These are phyloP conservation scores for Drosophila baimaii DNA, from an alignment of 1,140 invertebrate species.

Conservation along the genomic window DNA sequence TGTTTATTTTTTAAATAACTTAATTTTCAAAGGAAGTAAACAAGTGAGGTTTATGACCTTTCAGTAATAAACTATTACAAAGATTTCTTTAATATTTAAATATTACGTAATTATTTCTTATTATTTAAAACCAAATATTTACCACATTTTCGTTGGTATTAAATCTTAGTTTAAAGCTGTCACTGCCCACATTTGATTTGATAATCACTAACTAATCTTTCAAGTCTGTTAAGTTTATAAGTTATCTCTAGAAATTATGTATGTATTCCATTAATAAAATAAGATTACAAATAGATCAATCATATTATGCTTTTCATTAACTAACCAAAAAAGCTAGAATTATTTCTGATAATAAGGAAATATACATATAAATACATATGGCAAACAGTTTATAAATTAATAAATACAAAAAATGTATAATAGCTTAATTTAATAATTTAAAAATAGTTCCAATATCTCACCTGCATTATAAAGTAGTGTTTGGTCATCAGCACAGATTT, in stretches of 20 bases:
- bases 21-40: background rate
- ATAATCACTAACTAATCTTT: background rate
- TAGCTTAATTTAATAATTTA: too few relatives aligned
- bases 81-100: background rate
- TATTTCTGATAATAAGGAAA: background rate
- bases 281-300: constrained; percentile 2
- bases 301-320: background rate
- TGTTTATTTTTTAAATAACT: background rate
- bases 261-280: background rate
- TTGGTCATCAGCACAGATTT: constrained; percentile 86
- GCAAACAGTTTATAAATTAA: too few relatives aligned
- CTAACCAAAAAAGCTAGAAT: background rate
- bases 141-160: background rate
- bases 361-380: too few relatives aligned
- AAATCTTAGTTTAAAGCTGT: background rate
- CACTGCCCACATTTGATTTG: background rate
- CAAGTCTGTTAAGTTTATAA: background rate
- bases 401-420: too few relatives aligned
- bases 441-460: constrained; percentile 57
- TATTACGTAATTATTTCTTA: background rate
- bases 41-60: background rate
- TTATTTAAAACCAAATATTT: background rate
- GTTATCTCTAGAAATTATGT: background rate
- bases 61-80: background rate
- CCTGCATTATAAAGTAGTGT: constrained; percentile 85